phyloP scores from a whole-genome alignment of 1,140 invertebrate genomes.

The Catajapyx aquilonaris region DNA sequence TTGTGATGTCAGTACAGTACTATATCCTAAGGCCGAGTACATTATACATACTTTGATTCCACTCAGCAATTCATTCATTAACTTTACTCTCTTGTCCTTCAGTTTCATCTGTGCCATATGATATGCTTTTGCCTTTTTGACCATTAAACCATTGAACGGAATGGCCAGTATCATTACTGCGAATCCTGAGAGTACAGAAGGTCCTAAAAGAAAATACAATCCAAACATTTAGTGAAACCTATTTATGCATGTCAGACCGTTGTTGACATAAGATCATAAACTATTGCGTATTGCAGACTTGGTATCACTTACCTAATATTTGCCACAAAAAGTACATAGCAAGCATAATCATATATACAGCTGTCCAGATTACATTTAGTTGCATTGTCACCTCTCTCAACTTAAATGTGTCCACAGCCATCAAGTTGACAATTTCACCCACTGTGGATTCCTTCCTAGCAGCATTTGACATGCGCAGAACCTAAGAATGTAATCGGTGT shows the following conservation, averaged over 20 bases:
- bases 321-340: conserved; percentile 30
- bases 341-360: conserved; percentile 31
- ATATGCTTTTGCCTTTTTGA: conserved; percentile 22
- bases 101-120: conserved; percentile 20
- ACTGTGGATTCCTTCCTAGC: conserved; percentile 62
- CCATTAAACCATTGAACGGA: conserved; percentile 28
- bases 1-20: too few species aligned
- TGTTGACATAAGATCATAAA: too few species aligned
- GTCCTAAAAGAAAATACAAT: too few species aligned
- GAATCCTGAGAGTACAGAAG: conserved; percentile 29
- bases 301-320: conserved; percentile 20
- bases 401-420: too few species aligned
- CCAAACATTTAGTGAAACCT: too few species aligned
- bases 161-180: conserved; percentile 27
- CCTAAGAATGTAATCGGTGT: too few species aligned
- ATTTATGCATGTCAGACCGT: too few species aligned
- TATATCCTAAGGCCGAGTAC: too few species aligned
- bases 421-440: too few species aligned
- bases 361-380: too few species aligned
- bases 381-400: too few species aligned
- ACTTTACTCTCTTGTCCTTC: conserved; percentile 24
- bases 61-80: conserved; percentile 30
- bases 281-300: too few species aligned
- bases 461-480: conserved; percentile 46
- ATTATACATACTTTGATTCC: conserved; percentile 31